Conservation (phyloP, 2,888 invertebrate species). For the Chelonus formosanus region DNA sequence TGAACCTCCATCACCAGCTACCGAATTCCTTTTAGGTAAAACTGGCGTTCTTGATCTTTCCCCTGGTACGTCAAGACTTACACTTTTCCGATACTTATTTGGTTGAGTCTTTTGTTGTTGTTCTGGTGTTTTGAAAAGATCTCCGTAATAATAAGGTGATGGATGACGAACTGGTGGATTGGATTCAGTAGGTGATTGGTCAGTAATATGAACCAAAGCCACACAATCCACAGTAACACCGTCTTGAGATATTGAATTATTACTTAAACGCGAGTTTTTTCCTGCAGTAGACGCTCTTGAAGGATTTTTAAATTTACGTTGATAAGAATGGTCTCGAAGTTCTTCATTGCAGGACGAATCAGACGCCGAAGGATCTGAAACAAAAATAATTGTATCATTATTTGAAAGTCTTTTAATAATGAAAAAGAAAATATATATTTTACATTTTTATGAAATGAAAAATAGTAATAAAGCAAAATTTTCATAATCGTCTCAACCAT, state of each 20-base stretch:
- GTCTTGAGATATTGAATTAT: slow-evolving; percentile 30
- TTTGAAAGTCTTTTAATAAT: no score
- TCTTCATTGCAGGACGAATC: slow-evolving; percentile 60
- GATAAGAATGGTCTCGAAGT: slow-evolving; percentile 26
- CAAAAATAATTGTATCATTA: no score
- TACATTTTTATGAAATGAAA: not conserved
- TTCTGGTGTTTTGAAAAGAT: slow-evolving; percentile 71
- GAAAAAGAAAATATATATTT: no score
- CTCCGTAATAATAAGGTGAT: slow-evolving; percentile 86
- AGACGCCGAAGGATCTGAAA: slow-evolving; percentile 59
- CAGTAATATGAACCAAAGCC: slow-evolving; percentile 58
- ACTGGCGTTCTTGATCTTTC: slow-evolving; percentile 71
- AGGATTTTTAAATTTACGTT: slow-evolving; percentile 9
- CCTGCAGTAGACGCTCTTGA: slow-evolving; percentile 14
- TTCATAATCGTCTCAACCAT: no score
- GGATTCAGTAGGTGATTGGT: slow-evolving; percentile 69
- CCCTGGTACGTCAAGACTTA: slow-evolving; percentile 78
- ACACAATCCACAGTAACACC: slow-evolving; percentile 52
- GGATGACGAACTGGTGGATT: slow-evolving; percentile 73
- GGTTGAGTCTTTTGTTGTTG: slow-evolving; percentile 65
- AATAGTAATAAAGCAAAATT: no score
- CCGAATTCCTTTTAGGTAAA: slow-evolving; percentile 74
- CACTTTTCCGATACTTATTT: slow-evolving; percentile 73
- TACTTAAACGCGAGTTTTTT: slow-evolving; percentile 33
- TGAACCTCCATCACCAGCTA: slow-evolving; percentile 74